Evolutionary conservation across 1,140 invertebrate genomes (phyloP).

Genomic region (Coptotermes formosanus): DNA sequence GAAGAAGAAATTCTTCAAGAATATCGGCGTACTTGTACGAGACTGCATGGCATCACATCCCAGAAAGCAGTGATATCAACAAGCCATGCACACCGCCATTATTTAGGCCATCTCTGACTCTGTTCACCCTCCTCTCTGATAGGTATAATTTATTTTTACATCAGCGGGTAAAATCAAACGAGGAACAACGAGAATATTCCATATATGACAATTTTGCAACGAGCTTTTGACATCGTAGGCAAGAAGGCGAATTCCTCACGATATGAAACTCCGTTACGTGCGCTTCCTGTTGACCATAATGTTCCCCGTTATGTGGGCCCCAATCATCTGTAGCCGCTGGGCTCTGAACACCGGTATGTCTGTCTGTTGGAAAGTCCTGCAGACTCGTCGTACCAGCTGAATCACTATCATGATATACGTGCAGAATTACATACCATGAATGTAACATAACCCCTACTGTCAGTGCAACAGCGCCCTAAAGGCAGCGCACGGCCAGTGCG

Average conservation of each 20-base stretch:
- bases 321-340: not conserved
- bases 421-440: not conserved
- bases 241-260: not conserved
- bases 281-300: not conserved
- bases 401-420: not conserved
- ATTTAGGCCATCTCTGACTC: too few species aligned
- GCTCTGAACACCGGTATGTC: not conserved
- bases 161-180: too few species aligned
- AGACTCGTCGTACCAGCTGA: not conserved
- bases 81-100: too few species aligned
- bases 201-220: too few species aligned
- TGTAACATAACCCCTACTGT: not conserved
- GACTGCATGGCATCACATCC: too few species aligned
- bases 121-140: too few species aligned
- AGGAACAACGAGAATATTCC: too few species aligned
- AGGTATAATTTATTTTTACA: too few species aligned
- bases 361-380: not conserved
- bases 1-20: too few species aligned
- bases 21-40: too few species aligned
- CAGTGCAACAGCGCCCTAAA: not conserved
- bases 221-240: too few species aligned
- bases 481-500: not conserved
- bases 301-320: not conserved
- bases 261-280: not conserved
- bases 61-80: too few species aligned